A percentile compares a stretch with the other conserved stretches of the same genome.
These are phyloP conservation scores for Pseudoips prasinana DNA, from an alignment of 2,888 invertebrate genomes.

Conservation along the genomic window DNA sequence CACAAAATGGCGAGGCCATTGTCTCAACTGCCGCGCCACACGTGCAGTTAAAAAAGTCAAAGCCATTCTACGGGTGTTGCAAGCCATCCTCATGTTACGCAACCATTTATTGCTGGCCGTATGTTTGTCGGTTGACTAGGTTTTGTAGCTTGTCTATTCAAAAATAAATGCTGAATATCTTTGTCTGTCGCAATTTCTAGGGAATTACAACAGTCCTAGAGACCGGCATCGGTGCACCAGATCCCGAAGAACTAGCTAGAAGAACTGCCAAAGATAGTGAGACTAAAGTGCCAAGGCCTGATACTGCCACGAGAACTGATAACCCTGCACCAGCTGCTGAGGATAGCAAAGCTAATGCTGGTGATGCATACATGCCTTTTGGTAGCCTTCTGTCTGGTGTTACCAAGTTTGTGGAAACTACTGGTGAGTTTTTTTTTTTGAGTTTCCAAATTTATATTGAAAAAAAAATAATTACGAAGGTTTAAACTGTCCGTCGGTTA, in stretches of 20 bases:
- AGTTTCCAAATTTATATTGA: not conserved
- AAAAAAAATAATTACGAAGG: not conserved
- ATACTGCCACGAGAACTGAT: no score
- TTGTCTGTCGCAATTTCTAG: no score
- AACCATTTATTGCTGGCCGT: no score
- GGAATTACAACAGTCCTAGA: conserved; percentile 90
- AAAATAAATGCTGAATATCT: no score
- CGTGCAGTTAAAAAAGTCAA: no score
- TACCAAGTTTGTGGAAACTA: conserved; percentile 86
- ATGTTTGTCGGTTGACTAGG: no score
- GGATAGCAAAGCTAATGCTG: conserved; percentile 22
- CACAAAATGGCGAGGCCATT: no score
- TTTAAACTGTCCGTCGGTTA: no score
- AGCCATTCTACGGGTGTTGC: no score
- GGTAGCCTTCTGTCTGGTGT: conserved; percentile 86
- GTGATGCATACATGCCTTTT: conserved; percentile 74
- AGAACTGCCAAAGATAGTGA: conserved; percentile 44
- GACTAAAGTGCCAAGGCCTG: conserved; percentile 9
- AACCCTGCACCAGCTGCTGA: conserved; percentile 9
- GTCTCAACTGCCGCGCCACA: no score
- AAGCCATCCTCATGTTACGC: no score
- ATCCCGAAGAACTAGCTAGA: conserved; percentile 89
- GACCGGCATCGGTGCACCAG: conserved; percentile 90
- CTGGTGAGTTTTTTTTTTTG: conserved; percentile 61
- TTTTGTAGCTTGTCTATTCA: no score